Base-by-base conservation (phyloP, 2,113 vertebrate species). In the Oreochromis tanganicae region DNA sequence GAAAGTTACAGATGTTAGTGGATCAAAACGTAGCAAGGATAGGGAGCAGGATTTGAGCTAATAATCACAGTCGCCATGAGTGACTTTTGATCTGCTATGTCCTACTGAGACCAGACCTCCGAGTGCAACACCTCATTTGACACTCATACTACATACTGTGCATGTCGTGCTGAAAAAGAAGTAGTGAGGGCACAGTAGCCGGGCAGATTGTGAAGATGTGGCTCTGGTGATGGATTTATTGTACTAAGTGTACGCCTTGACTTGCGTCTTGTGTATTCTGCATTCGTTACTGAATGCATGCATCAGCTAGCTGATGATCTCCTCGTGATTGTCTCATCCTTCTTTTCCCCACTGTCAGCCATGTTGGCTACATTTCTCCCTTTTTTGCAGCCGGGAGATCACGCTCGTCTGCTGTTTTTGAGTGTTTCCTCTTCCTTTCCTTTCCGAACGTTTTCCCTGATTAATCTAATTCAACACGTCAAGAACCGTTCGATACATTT, bases 301-400 rank as follows among this genome's bases (percentile, higher is more conserved):
- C 54, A 19, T 54, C 29, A 50, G 6, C 29, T 12, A 9, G 14
- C 85, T 85, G 82, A 87, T 88, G 87, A 91, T 83, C 34, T 54
- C 27, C 81, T 85, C 21, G 5, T 83, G 84, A 92, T 86, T 29
- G 84, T 66, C 82, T 85, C 88, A 81, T 87, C 84, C 75, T 57
- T 78, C 57, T 50, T 63, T 78, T 78, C 79, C 24, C 66, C 73
- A 59, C 84, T 10, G 52, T 90, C 71, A 71, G 68, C 84, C 84
- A 27, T 84, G 80, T 52, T 85, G 75, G 29, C 79, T 80, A 34
- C 11, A 41, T 10, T 48, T 17, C 54, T 10, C 2, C 16, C 7
- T 50, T 32, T 32, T 32, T 38, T 66, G 29, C 54, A 24, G 63
- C 17, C 11, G 10, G 16, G 7, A 73, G 19, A 21, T 38, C n/a